Base-by-base conservation (phyloP, 2,113 vertebrate genomes). In the Hippolais icterina region DNA sequence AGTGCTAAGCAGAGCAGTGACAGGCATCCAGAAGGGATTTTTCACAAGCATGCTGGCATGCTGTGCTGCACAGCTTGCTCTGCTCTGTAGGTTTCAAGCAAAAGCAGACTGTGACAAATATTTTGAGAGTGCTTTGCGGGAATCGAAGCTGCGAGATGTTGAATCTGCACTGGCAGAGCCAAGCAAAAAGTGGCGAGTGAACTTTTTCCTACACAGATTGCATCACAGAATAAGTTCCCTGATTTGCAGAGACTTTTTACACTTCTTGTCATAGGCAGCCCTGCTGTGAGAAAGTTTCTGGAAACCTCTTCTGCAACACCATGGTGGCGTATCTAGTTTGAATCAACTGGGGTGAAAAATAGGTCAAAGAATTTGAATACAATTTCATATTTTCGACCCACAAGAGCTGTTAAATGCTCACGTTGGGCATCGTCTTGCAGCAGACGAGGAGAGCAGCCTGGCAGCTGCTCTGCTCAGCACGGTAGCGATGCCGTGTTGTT, bases 31-130 rank as follows among this genome's bases (percentile, higher is more conserved):
- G 86, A 93, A 94, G 72, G 86, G 72, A 56, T 89, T 89, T 93
- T 92, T 94, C 94, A 78, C 91, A 83, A 75, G 81, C 64, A 2
- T n/a, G 86, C 68, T 96, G 95, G 93, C 95, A 84, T 24, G 47
- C 83, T 81, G 60, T 14, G 27, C 68, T 31, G 91, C 91, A 92
- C 96, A 97, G 96, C 95, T 96, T 95, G 93, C 83, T 94, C 87
- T 71, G 39, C 89, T 94, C 83, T 0, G 5, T 63, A 81, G 83
- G 61, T 84, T 91, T 84, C 12, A 20, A 94, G 94, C 83, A 71
- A 87, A 91, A 87, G 72, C 76, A 89, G 91, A 10, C 94, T 96
- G 83, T 84, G 86, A 96, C 95, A 96, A 95, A 95, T 92, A 93
- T 95, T 96, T 96, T 81, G 83, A 94, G 95, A 93, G 86, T 47